Percentiles rank a stretch among this genome's conserved stretches.
These are phyloP conservation scores for Nestor notabilis DNA, from an alignment of 2,113 vertebrate genomes.

Conservation along the genomic window DNA sequence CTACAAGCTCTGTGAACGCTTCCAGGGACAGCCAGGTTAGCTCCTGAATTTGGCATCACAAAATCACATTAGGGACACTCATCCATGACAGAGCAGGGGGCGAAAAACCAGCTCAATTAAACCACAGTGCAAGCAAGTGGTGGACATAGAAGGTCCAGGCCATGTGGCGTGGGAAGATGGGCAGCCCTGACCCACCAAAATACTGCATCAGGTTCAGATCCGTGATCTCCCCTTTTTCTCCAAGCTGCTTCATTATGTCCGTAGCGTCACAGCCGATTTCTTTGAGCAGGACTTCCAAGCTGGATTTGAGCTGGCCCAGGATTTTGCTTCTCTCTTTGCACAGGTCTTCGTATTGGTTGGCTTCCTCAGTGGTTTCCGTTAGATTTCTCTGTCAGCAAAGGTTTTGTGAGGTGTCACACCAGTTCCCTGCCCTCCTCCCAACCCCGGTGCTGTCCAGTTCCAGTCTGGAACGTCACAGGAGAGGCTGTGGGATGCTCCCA, in stretches of 20 bases:
- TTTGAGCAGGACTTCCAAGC: background rate
- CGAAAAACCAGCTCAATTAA: background rate
- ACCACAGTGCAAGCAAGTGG: accelerated
- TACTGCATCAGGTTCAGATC: constrained; percentile 54
- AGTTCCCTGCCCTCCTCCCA: background rate
- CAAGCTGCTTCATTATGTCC: constrained; percentile 22
- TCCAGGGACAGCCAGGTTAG: background rate
- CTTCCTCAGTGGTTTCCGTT: background rate
- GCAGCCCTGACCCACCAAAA: constrained; percentile 58
- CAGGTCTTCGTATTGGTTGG: background rate
- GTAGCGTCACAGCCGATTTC: background rate
- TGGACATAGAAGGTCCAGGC: background rate
- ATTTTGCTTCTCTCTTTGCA: background rate
- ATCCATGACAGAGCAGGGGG: accelerated
- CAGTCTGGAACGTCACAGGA: background rate
- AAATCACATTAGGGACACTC: background rate
- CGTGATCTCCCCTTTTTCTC: constrained; percentile 23
- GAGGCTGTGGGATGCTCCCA: background rate
- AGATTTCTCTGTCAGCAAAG: constrained; percentile 52
- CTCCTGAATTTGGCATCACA: background rate
- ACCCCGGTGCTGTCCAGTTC: background rate
- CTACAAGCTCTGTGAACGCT: background rate
- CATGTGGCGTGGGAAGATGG: accelerated
- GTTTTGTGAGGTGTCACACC: background rate
- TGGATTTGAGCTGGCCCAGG: constrained; percentile 41